Evolutionary conservation across 1,140 invertebrate species (phyloP).

Genomic region (Ceratina calcarata): DNA sequence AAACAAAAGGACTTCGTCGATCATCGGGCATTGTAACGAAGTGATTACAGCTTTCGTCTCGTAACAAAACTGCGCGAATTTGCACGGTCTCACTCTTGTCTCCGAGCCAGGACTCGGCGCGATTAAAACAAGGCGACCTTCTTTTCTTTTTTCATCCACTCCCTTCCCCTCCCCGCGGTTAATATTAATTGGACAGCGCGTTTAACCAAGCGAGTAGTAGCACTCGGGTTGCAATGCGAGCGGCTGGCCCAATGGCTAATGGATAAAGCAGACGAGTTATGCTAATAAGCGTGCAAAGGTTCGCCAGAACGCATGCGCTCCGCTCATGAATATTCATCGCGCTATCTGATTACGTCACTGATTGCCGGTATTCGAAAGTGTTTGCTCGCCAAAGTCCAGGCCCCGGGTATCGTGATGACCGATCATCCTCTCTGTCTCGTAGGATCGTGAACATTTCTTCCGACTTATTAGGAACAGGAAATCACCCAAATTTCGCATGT

Average conservation of each 20-base stretch:
- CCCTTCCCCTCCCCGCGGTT: conserved; percentile 39
- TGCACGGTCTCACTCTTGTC: neutral
- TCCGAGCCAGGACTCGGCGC: conserved; percentile 1
- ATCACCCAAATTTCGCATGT: neutral
- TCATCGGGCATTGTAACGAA: no score
- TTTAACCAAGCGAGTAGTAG: conserved; percentile 51
- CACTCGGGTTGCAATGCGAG: conserved; percentile 38
- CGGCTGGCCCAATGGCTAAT: conserved; percentile 65
- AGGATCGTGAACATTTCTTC: no score
- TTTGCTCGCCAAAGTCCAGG: conserved; percentile 59
- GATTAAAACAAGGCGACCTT: conserved; percentile 44
- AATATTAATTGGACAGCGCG: conserved; percentile 59
- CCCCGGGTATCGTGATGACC: conserved; percentile 28
- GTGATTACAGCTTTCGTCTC: neutral
- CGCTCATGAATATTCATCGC: conserved; percentile 73
- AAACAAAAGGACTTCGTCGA: no score
- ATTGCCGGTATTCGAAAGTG: conserved; percentile 70
- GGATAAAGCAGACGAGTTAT: conserved; percentile 74
- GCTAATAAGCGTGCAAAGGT: conserved; percentile 71
- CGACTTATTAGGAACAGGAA: neutral
- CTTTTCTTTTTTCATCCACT: conserved; percentile 20
- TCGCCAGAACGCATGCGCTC: conserved; percentile 66
- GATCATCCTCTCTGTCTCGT: conserved; percentile 37
- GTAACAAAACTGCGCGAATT: neutral
- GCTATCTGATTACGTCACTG: conserved; percentile 71